Percentiles rank a stretch among this genome's conserved stretches.
phyloP scores from a whole-genome alignment of 2,113 vertebrate species.

The Nyctibius bracteatus region DNA sequence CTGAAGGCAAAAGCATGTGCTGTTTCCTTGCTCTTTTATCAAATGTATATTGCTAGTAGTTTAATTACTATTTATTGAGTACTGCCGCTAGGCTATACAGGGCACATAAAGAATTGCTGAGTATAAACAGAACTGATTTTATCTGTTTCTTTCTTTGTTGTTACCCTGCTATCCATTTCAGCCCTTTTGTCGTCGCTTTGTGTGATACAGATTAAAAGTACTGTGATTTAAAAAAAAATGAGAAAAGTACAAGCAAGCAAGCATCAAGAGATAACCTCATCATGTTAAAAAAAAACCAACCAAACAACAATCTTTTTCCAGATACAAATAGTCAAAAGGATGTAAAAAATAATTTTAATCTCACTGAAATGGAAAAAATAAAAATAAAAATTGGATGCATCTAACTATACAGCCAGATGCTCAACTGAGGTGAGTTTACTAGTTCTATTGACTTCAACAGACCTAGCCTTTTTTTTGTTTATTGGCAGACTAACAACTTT shows the following conservation, averaged over 20 bases:
- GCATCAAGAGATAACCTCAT: not conserved
- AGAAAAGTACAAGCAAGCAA: not conserved
- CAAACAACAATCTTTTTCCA: not conserved
- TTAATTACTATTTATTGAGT: constrained; percentile 10
- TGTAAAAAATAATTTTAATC: not conserved
- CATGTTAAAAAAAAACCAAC: not conserved
- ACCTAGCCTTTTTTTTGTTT: not conserved
- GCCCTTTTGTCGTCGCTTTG: not conserved
- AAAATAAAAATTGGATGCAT: not conserved
- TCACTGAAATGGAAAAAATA: not conserved
- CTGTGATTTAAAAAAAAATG: not conserved
- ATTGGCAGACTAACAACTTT: not conserved
- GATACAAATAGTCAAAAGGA: not conserved
- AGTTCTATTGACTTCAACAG: not conserved
- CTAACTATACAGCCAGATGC: not conserved
- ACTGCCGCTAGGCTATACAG: not conserved
- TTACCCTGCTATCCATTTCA: not conserved
- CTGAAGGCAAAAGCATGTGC: not conserved
- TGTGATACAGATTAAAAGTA: not conserved
- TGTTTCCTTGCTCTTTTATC: not conserved
- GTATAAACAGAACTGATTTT: not conserved
- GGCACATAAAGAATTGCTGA: not conserved
- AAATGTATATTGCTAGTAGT: not conserved
- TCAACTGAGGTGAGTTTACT: not conserved
- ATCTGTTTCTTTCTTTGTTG: not conserved